Percentiles rank a stretch among this genome's conserved stretches.
These are phyloP conservation scores for Myocastor coypus DNA, from an alignment of 2,113 vertebrate species.

Conservation along the genomic window DNA sequence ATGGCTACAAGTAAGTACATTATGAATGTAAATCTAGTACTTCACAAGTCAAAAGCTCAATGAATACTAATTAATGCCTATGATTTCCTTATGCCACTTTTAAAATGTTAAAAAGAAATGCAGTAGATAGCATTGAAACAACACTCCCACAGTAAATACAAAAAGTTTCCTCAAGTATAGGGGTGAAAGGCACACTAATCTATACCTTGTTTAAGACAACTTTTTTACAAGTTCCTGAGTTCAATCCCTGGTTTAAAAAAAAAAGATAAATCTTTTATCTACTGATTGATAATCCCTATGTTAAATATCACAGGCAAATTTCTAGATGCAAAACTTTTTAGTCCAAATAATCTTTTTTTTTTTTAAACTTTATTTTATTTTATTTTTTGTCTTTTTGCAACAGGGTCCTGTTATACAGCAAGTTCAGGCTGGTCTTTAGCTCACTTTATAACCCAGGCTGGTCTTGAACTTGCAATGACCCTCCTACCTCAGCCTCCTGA, in stretches of 20 bases:
- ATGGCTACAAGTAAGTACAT: neutral
- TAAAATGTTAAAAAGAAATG: neutral
- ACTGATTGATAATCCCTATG: neutral
- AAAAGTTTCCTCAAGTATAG: neutral
- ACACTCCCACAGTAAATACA: neutral
- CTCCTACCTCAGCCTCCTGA: too few relatives aligned
- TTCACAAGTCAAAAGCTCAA: neutral
- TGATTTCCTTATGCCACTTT: neutral
- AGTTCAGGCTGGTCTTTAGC: neutral
- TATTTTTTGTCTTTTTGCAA: too few relatives aligned
- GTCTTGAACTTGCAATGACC: neutral
- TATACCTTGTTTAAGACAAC: neutral
- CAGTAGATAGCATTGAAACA: neutral
- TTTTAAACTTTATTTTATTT: too few relatives aligned
- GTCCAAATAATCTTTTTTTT: neutral
- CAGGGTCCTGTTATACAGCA: too few relatives aligned
- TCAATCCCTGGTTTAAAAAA: too few relatives aligned
- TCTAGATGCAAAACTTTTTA: neutral
- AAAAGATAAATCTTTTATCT: neutral
- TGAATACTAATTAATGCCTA: neutral
- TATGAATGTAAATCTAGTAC: neutral
- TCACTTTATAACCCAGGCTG: neutral
- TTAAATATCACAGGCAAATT: neutral
- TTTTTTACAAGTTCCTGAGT: too few relatives aligned
- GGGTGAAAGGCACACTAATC: neutral